Evolutionary conservation across 2,113 vertebrate species (phyloP), one percentile per base, ranked within the genome.

Genomic region (Cathartes aura): DNA sequence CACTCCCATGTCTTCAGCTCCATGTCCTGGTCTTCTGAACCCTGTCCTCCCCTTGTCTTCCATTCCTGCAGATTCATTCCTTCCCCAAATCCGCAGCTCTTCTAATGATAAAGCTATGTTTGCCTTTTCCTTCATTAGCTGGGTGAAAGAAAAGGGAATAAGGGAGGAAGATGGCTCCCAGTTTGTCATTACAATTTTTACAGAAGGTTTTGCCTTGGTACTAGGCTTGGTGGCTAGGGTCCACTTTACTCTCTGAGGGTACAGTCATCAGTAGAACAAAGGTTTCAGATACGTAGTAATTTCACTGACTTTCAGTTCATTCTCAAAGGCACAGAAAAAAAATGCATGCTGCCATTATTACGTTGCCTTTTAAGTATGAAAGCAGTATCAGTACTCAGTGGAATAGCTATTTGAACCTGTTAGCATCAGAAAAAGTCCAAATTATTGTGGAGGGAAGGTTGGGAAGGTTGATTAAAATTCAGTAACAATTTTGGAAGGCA

Each of bases 81-180:
- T 60, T 83, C 32, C 7, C 26, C 8, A 82, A 9, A 50, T 9
- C 12, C 0, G 5, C 7, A 36, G 2, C 2, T 64, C 9, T 82
- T 48, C 43, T 34, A 82, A 67, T 29, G 5, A 42, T 12, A 91
- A 73, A 83, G 1, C 4, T 58, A 4, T n/a, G 5, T 50, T 42
- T 82, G 16, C 4, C 2, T 42, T 80, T 91, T 59, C 22, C 12
- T 40, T 62, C 42, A n/a, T 68, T 53, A 45, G 1, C 13, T n/a
- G 24, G 1, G 15, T 67, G 32, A 71, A 80, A 55, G 6, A 50
- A 76, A 83, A 72, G 4, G 19, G 6, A 23, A 15, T 29, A 80
- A 38, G 11, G 21, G 62, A 40, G 9, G 14, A 53, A 66, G 16
- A 58, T 15, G 8, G 8, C 12, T 74, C 4, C 18, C 30, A 81